phyloP scores from a whole-genome alignment of 2,113 vertebrate genomes.

The Mungos mungo region DNA sequence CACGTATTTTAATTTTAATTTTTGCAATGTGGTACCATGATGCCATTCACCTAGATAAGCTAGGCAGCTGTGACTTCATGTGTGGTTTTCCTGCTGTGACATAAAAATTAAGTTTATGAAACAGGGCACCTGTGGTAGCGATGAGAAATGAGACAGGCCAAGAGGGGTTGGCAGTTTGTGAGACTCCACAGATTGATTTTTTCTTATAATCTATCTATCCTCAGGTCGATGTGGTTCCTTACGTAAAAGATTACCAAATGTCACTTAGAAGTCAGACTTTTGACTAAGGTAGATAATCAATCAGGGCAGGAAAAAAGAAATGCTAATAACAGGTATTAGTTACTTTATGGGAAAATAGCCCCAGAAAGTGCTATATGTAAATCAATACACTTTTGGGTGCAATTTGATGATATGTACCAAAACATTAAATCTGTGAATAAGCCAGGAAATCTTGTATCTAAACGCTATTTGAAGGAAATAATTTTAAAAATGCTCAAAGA shows the following conservation, averaged over 20 bases:
- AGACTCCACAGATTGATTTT: neutral
- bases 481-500: neutral
- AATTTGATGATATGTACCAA: neutral
- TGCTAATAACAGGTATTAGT: neutral
- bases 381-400: neutral
- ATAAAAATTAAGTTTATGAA: neutral
- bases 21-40: neutral
- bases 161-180: neutral
- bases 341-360: neutral
- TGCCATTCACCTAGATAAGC: neutral
- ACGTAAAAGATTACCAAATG: neutral
- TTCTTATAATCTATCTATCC: neutral
- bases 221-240: neutral
- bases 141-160: too few relatives aligned
- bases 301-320: neutral
- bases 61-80: neutral
- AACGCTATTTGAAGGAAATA: neutral
- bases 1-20: neutral
- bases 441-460: neutral
- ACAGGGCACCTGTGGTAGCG: neutral
- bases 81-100: neutral
- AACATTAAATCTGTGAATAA: neutral
- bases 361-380: neutral
- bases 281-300: neutral
- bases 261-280: neutral